Conservation (phyloP, 2,888 invertebrate genomes). For the Spodoptera littoralis region DNA sequence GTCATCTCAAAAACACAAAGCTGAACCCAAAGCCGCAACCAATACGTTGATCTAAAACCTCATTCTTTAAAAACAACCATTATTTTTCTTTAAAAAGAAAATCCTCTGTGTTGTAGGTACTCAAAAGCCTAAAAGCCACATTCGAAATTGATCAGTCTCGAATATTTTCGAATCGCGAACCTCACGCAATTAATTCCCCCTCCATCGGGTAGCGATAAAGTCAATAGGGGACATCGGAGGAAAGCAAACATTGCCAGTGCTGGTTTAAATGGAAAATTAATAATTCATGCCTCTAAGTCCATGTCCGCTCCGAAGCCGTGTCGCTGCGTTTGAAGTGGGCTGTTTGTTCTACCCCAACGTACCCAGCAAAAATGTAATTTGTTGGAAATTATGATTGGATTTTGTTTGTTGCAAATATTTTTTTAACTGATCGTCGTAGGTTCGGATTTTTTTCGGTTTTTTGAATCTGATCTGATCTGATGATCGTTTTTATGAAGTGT, state of each 20-base stretch:
- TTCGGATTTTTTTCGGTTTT: conserved; percentile 35
- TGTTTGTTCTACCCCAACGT: conserved; percentile 51
- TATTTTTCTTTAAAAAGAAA: conserved; percentile 27
- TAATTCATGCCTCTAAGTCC: conserved; percentile 67
- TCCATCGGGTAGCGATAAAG: conserved; percentile 64
- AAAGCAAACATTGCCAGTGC: conserved; percentile 64
- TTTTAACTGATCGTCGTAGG: conserved; percentile 12
- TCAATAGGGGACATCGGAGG: conserved; percentile 67
- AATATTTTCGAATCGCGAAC: conserved; percentile 50
- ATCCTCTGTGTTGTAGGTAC: conserved; percentile 3
- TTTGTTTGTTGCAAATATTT: conserved; percentile 54
- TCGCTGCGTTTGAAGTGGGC: conserved; percentile 53
- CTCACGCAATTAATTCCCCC: conserved; percentile 63
- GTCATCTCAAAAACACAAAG: conserved; percentile 10
- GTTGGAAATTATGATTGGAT: conserved; percentile 58
- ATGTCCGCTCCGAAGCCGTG: conserved; percentile 50
- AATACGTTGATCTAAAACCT: conserved; percentile 27
- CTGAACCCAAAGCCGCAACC: not conserved
- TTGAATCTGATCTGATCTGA: not conserved
- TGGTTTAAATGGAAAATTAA: conserved; percentile 70
- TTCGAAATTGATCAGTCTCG: conserved; percentile 51
- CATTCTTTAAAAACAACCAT: conserved; percentile 14
- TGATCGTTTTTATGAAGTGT: conserved; percentile 1
- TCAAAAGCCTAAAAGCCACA: conserved; percentile 48
- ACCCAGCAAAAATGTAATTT: conserved; percentile 57